phyloP scores from a whole-genome alignment of 2,888 invertebrate genomes.

The Loripinus fragilis region DNA sequence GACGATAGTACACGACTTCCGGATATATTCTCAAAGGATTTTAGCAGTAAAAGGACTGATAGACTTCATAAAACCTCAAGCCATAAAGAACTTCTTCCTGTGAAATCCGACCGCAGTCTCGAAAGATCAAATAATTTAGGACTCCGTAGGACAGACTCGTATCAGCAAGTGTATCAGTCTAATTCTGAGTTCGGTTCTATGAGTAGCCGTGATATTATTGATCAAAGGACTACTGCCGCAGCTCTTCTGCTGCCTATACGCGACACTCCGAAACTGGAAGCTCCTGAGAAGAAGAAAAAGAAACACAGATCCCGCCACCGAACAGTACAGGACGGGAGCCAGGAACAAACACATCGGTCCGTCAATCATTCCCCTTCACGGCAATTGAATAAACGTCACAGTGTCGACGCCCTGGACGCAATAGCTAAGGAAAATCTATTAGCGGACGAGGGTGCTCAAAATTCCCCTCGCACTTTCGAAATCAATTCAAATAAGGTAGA shows the following conservation, averaged over 20 bases:
- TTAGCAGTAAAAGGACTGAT: constrained; percentile 28
- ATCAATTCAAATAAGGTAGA: constrained; percentile 52
- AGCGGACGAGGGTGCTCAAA: constrained; percentile 32
- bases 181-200: neutral
- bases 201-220: constrained; percentile 17
- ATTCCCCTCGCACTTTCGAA: constrained; percentile 49
- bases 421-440: constrained; percentile 48
- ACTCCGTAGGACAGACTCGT: constrained; percentile 50
- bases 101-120: constrained; percentile 20
- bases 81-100: constrained; percentile 23
- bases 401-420: constrained; percentile 46
- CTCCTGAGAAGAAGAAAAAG: constrained; percentile 48
- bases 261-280: constrained; percentile 32
- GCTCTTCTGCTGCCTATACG: constrained; percentile 49
- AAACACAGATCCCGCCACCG: constrained; percentile 31
- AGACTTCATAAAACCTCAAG: constrained; percentile 9
- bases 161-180: constrained; percentile 28
- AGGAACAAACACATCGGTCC: constrained; percentile 34
- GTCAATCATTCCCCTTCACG: constrained; percentile 1
- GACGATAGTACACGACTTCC: constrained; percentile 43
- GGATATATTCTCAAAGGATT: constrained; percentile 49
- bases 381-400: constrained; percentile 20
- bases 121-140: constrained; percentile 36
- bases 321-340: constrained; percentile 23
- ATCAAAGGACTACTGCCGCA: constrained; percentile 40